Conservation (phyloP, 2,113 vertebrate species). For the Sula dactylatra region DNA sequence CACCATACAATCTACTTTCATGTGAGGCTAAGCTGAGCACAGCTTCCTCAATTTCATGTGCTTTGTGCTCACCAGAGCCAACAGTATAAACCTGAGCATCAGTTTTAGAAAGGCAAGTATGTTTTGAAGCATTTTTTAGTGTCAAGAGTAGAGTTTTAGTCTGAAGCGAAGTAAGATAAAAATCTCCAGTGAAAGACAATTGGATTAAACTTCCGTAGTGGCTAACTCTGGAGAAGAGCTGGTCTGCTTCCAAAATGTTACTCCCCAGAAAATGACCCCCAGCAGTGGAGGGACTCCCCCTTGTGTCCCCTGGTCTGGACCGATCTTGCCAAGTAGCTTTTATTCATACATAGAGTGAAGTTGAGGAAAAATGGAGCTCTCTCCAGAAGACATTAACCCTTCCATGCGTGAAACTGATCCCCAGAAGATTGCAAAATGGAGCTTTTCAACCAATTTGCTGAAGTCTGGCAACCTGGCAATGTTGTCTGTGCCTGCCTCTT, state of each 20-base stretch:
- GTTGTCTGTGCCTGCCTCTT: background rate
- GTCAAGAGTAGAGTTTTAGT: background rate
- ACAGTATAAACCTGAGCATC: background rate
- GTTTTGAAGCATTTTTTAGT: background rate
- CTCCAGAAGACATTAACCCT: background rate
- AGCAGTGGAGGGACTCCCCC: background rate
- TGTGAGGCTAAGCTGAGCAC: background rate
- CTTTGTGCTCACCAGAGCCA: background rate
- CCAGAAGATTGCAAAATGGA: background rate
- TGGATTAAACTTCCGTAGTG: fast-evolving
- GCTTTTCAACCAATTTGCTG: background rate
- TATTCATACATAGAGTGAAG: background rate
- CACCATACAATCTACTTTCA: background rate
- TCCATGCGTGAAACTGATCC: background rate
- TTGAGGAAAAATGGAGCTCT: background rate
- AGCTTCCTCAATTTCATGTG: background rate
- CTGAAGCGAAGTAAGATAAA: background rate
- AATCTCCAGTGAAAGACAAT: background rate
- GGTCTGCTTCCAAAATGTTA: background rate
- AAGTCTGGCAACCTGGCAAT: background rate
- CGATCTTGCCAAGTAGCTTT: background rate
- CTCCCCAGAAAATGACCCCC: background rate
- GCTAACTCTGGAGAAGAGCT: background rate
- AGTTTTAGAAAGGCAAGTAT: background rate
- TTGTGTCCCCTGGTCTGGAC: background rate